Base-by-base conservation (phyloP, 2,888 invertebrate species). In the Gibbula magus region DNA sequence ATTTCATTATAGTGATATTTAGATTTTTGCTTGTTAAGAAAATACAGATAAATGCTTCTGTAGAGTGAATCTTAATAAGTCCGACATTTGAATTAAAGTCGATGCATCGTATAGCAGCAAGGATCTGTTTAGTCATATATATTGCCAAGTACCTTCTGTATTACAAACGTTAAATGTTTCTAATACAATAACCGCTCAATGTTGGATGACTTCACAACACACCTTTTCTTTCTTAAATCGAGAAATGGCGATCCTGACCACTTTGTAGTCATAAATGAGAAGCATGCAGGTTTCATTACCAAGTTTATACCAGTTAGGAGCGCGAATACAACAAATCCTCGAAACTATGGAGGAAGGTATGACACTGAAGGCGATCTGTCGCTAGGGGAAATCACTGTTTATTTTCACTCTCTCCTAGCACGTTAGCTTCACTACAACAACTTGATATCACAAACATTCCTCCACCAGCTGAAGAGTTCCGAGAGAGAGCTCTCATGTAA, bases 341-440 rank as follows among this genome's bases (percentile, higher is more conserved):
- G 18, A 61, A 61, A 25, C 61, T 61, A 61, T 61, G 25, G 61
- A 61, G 29, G 16, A 29, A 10, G 61, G 29, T 10, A 61, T 35
- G 39, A 35, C 35, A 32, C 70, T 35, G 20, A 35, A 70, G 35
- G 35, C 70, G 70, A 70, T 70, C 32, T 35, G 18, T 70, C 70
- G 70, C 39, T 35, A 70, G 39, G 70, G 75, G 75, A 75, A 75
- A 75, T 75, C 75, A 20, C 52, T 75, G 75, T 75, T 75, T 75
- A 75, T 75, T 75, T 75, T 75, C 35, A 70, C 70, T n/a, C 39
- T 35, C 32, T 32, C 32, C 32, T 70, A 39, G 70, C 70, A 70
- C 35, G 39, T 35, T 70, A 70, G 32, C n/a, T 32, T 70, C 52
- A 20, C 75, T 75, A 54, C 35, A 53, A 75, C 75, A 75, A 75